Base-by-base conservation (phyloP, 1,140 invertebrate genomes). In the Lordiphosa clarofinis region DNA sequence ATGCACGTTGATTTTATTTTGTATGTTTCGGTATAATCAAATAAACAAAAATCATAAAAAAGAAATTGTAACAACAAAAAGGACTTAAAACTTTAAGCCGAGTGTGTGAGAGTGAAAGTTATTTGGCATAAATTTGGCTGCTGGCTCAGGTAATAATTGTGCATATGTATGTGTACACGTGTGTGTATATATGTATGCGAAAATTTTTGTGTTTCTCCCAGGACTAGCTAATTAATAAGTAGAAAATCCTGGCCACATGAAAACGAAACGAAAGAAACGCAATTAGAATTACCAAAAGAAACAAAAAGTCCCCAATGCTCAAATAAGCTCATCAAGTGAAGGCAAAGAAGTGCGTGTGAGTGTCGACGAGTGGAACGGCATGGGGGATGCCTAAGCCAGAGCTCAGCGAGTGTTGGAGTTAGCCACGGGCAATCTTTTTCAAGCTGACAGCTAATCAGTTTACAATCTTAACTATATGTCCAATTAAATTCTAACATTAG, bases 281-380 rank as follows among this genome's bases (percentile, higher is more conserved):
- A 82, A 75, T 75, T 79, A 81, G 75, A 78, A 63, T 81, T 73
- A 76, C 50, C 60, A 47, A 37, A 63, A 72, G 58, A 60, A 31
- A 76, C 61, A 75, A 62, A 75, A 60, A 69, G 39, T 66, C 64
- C 64, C 28, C 64, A 69, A 54, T 69, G 57, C 57, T 69, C 49
- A 50, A 62, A 68, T 53, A 68, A 79, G 64, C 66, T 71, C 54
- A 59, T 76, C 70, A 78, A 68, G 52, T 37, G 39, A 38, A 52
- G 6, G 24, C 37, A 13, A 37, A 43, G 11, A 46, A 4, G n/a
- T 12, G 24, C 8, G 24, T 31, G 28, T 31, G 44, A 9, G 13
- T 44, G 8, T 12, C 4, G 24, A 19, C 19, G 24, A 5, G 6
- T 5, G 24, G 24, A 7, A 1, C 5, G 28, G 28, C 6, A 31